These are phyloP conservation scores for Artemia sinica DNA, from an alignment of 2,888 invertebrate species.

Conservation along the genomic window DNA sequence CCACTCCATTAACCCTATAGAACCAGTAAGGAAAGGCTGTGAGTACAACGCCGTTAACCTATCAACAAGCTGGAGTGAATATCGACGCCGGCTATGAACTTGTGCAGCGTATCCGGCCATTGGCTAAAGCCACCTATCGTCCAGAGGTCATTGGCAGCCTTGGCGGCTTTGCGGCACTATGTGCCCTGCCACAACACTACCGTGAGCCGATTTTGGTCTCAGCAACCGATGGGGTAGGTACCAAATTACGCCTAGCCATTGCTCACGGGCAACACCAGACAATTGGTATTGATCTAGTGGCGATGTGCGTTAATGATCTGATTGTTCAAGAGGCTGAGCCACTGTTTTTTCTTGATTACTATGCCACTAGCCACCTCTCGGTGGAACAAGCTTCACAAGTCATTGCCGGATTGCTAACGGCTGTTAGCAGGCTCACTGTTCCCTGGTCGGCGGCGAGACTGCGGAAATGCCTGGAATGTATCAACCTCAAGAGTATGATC, in stretches of 20 bases:
- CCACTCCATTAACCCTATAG: constrained; percentile 67
- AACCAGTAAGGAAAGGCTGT: too few relatives aligned
- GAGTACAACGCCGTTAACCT: too few relatives aligned
- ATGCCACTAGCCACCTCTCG: constrained; percentile 72
- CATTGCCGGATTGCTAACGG: too few relatives aligned
- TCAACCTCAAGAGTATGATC: constrained; percentile 65
- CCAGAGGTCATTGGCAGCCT: constrained; percentile 60
- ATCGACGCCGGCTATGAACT: constrained; percentile 78
- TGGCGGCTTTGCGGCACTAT: constrained; percentile 85
- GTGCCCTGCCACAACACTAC: constrained; percentile 55
- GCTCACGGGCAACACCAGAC: constrained; percentile 55
- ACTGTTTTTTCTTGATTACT: constrained; percentile 89
- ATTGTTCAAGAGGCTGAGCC: constrained; percentile 89
- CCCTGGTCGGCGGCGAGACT: constrained; percentile 66
- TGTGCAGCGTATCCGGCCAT: constrained; percentile 60
- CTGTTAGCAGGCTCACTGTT: too few relatives aligned
- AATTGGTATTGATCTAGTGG: constrained; percentile 85
- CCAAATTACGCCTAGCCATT: constrained; percentile 85
- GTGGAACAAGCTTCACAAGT: constrained; percentile 57
- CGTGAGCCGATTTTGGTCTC: constrained; percentile 74
- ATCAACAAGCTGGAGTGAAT: constrained; percentile 57
- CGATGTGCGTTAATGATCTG: constrained; percentile 95
- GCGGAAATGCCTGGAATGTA: constrained; percentile 97
- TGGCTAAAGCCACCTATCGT: constrained; percentile 57
- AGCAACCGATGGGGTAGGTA: constrained; percentile 90